These are phyloP conservation scores for Eudemis profundana DNA, from an alignment of 2,888 invertebrate species.

Conservation along the genomic window DNA sequence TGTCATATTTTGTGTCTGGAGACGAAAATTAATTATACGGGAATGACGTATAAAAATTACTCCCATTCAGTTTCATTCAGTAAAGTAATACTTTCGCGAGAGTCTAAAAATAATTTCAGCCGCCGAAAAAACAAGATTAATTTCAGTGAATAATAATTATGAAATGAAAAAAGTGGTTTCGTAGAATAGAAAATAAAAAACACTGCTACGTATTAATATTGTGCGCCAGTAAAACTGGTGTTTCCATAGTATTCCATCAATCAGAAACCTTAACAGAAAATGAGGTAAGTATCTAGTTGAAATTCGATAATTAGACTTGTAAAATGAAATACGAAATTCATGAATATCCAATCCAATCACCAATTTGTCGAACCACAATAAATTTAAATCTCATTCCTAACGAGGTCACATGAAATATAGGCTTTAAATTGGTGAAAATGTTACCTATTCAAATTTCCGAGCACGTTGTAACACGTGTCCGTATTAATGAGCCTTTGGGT, in stretches of 20 bases:
- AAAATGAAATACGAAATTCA: constrained; percentile 20
- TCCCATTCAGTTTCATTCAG: neutral
- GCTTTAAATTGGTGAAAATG: constrained; percentile 14
- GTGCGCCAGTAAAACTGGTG: too few species aligned
- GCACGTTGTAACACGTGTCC: constrained; percentile 25
- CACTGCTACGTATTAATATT: too few species aligned
- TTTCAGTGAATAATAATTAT: neutral
- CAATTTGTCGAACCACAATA: constrained; percentile 23
- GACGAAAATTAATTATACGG: constrained; percentile 20
- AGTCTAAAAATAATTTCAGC: neutral
- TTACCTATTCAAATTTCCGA: constrained; percentile 28
- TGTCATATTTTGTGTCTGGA: neutral
- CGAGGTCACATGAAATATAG: constrained; percentile 31
- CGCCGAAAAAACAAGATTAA: neutral
- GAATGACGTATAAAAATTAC: constrained; percentile 17
- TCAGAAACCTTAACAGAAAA: too few species aligned
- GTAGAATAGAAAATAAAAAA: neutral
- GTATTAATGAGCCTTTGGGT: constrained; percentile 31
- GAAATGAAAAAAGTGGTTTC: neutral
- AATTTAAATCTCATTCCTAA: constrained; percentile 14
- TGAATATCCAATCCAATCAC: neutral
- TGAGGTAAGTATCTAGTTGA: neutral
- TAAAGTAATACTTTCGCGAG: neutral
- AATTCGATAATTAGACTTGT: constrained; percentile 11
- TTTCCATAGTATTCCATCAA: too few species aligned